Conservation (phyloP, 1,140 invertebrate genomes). For the Bradysia coprophila region DNA sequence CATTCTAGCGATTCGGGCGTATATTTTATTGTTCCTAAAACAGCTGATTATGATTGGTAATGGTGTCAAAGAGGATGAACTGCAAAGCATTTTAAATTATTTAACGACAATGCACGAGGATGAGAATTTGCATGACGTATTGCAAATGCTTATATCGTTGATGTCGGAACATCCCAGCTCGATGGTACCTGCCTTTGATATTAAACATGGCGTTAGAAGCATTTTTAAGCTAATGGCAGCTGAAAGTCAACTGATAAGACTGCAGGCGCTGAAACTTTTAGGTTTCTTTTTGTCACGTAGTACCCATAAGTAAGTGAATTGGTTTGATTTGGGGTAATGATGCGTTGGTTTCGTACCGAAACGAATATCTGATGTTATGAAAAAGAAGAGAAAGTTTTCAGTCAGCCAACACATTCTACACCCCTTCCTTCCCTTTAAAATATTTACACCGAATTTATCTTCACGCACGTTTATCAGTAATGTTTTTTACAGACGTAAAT, state of each 20-base stretch:
- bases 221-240: slow-evolving; percentile 94
- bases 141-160: slow-evolving; percentile 89
- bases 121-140: slow-evolving; percentile 95
- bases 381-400: too few relatives aligned
- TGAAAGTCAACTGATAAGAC: slow-evolving; percentile 83
- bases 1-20: slow-evolving; percentile 81
- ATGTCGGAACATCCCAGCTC: slow-evolving; percentile 97
- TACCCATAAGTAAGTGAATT: slow-evolving; percentile 68
- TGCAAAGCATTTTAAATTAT: slow-evolving; percentile 96
- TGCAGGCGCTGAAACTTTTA: slow-evolving; percentile 89
- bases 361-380: too few relatives aligned
- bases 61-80: slow-evolving; percentile 94
- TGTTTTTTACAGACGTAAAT: slow-evolving; percentile 58
- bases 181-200: slow-evolving; percentile 97
- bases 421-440: too few relatives aligned
- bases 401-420: too few relatives aligned
- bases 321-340: too few relatives aligned
- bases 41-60: slow-evolving; percentile 93
- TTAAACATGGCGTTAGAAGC: slow-evolving; percentile 86
- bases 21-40: slow-evolving; percentile 90
- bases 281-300: slow-evolving; percentile 89
- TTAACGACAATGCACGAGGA: slow-evolving; percentile 95
- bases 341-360: background rate
- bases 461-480: background rate
- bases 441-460: too few relatives aligned